Evolutionary conservation across 2,888 invertebrate species (phyloP).

Genomic region (Euzophera pinguis): DNA sequence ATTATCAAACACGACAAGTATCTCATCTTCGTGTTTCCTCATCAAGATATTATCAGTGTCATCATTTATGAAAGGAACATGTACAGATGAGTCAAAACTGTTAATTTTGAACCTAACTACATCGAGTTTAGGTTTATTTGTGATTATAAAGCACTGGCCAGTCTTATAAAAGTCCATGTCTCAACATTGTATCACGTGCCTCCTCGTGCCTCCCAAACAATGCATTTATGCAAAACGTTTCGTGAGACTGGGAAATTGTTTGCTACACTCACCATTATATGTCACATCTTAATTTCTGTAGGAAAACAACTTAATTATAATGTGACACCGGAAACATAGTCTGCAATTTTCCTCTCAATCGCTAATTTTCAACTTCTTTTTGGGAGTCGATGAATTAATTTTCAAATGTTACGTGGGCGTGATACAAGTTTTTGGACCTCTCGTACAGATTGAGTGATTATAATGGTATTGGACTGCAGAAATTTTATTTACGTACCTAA

Average conservation of each 20-base stretch:
- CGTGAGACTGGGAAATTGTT: conserved; percentile 52
- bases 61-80: background rate
- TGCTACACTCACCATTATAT: conserved; percentile 14
- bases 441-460: too few relatives aligned
- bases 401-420: too few relatives aligned
- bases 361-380: too few relatives aligned
- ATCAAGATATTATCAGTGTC: background rate
- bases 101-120: background rate
- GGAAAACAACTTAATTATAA: background rate
- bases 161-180: background rate
- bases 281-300: background rate
- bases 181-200: conserved; percentile 24
- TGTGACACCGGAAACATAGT: too few relatives aligned
- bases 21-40: conserved; percentile 3
- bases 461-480: too few relatives aligned
- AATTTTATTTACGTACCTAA: too few relatives aligned
- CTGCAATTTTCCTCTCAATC: too few relatives aligned
- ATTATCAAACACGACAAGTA: conserved; percentile 11
- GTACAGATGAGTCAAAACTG: background rate
- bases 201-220: conserved; percentile 42
- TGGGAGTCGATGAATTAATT: too few relatives aligned
- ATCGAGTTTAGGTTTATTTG: background rate
- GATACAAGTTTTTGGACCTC: too few relatives aligned
- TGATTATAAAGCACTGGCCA: too few relatives aligned
- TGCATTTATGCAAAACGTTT: conserved; percentile 47